Percentiles rank a stretch among this genome's conserved stretches.
phyloP scores from a whole-genome alignment of 2,113 vertebrate species.

The Myotis brandtii region DNA sequence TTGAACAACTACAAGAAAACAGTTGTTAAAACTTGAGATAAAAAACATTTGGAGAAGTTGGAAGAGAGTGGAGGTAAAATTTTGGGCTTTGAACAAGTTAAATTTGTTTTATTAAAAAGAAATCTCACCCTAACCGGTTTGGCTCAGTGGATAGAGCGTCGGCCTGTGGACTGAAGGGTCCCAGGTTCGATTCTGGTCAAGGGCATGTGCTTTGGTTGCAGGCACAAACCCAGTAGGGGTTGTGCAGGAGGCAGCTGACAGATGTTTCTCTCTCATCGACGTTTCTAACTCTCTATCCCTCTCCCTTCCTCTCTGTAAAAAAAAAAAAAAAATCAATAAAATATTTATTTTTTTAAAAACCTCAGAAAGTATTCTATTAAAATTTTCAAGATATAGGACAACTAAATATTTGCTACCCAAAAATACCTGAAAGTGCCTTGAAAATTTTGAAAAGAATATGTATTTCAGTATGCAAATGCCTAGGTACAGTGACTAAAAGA shows the following conservation, averaged over 20 bases:
- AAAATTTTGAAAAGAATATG: neutral
- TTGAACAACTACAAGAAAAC: neutral
- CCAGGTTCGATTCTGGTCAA: too few relatives aligned
- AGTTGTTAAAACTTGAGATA: neutral
- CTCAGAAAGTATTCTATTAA: constrained; percentile 2
- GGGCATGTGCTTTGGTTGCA: too few relatives aligned
- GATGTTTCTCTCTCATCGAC: too few relatives aligned
- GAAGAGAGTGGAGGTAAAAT: neutral
- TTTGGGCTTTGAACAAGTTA: neutral
- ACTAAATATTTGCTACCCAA: neutral
- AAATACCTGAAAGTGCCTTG: neutral
- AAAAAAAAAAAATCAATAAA: neutral
- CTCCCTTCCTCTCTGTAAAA: neutral
- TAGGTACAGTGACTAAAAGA: neutral
- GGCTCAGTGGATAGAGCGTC: too few relatives aligned
- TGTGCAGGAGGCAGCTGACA: too few relatives aligned
- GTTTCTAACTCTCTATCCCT: too few relatives aligned
- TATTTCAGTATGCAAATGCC: neutral
- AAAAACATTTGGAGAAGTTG: neutral
- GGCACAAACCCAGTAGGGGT: too few relatives aligned
- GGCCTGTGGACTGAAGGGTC: too few relatives aligned
- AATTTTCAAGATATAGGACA: constrained; percentile 36
- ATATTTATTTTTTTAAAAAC: neutral
- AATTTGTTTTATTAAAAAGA: neutral
- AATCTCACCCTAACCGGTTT: too few relatives aligned